Base-by-base conservation (phyloP, 2,113 vertebrate genomes). In the Perca flavescens region DNA sequence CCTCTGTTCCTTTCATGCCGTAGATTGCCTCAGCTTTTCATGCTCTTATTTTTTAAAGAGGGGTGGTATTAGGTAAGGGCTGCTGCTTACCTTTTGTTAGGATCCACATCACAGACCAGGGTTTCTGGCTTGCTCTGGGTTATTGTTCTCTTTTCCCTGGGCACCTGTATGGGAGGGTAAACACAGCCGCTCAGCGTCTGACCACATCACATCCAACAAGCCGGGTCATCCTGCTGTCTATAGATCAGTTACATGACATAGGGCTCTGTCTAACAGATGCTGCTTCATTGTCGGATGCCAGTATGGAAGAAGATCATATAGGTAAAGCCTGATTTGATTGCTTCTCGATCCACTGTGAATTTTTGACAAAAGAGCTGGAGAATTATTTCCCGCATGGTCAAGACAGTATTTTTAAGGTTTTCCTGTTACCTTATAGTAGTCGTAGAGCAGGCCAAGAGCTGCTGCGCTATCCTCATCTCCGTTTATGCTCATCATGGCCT, bases 401-500 rank as follows among this genome's bases (percentile, higher is more conserved):
- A 31, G 8, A 13, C 43, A 6, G 43, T 46, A 0, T 64, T 76
- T 10, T 3, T 15, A 7, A 22, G 1, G 7, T 40, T 54, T 28
- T 15, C n/a, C 28, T 47, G n/a, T 22, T 84, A 99, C 98, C 97
- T 99, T 99, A 71, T 99, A 99, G 90, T 99, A 99, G 93, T 99
- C 98, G 1, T 99, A 99, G 10, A 99, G 97, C 79, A 99, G 91
- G 36, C 98, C 97, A 0, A 99, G 95, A 1, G 98, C 98, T 0
- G 97, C 98, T 0, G 98, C 98, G 0, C 98, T 99, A 94, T 99
- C 98, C 70, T 99, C 98, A 13, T 99, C 98, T 0, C 98, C 98
- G 4, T 99, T 99, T 91, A 99, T 99, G 94, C 98, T 99, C 98
- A 99, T 99, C 98, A 99, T 99, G 50, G 98, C 98, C 90, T 99